Percentiles rank a stretch among this genome's conserved stretches.
Evolutionary conservation across 2,797 vertebrate genomes (phyloP).

Genomic region (Sorex maritimensis): DNA sequence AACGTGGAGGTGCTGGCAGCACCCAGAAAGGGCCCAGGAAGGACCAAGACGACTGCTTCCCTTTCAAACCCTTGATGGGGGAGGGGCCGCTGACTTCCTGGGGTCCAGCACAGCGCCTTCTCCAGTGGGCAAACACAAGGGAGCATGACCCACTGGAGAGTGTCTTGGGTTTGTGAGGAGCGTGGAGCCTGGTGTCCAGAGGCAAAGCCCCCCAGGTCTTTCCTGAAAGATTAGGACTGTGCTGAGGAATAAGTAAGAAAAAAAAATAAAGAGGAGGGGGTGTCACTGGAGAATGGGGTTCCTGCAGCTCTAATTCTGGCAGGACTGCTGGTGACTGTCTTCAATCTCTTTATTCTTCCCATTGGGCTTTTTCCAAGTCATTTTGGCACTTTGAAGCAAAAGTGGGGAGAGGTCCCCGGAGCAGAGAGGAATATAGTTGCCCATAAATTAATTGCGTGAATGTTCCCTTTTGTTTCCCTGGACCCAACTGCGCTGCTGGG

Average conservation of each 20-base stretch:
- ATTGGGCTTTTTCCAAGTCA: constrained; percentile 85
- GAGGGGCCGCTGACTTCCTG: constrained; percentile 19
- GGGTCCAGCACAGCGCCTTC: constrained; percentile 5
- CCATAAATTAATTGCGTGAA: constrained; percentile 76
- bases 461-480: constrained; percentile 65
- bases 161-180: constrained; percentile 78
- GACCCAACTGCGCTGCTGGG: constrained; percentile 55
- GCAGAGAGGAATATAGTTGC: constrained; percentile 66
- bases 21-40: constrained; percentile 63
- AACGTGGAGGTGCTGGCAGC: constrained; percentile 57
- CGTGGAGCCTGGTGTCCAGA: constrained; percentile 77
- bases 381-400: constrained; percentile 83
- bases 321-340: not conserved
- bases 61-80: constrained; percentile 12
- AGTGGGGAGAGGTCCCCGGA: constrained; percentile 69
- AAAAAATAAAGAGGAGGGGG: not conserved
- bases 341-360: constrained; percentile 74
- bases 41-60: constrained; percentile 6
- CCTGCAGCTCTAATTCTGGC: too few species aligned
- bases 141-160: constrained; percentile 53
- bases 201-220: constrained; percentile 75
- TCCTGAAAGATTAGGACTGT: constrained; percentile 72
- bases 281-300: not conserved
- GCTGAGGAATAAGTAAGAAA: constrained; percentile 71
- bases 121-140: constrained; percentile 51